phyloP scores from a whole-genome alignment of 2,797 vertebrate species.

The Linurgus olivaceus region DNA sequence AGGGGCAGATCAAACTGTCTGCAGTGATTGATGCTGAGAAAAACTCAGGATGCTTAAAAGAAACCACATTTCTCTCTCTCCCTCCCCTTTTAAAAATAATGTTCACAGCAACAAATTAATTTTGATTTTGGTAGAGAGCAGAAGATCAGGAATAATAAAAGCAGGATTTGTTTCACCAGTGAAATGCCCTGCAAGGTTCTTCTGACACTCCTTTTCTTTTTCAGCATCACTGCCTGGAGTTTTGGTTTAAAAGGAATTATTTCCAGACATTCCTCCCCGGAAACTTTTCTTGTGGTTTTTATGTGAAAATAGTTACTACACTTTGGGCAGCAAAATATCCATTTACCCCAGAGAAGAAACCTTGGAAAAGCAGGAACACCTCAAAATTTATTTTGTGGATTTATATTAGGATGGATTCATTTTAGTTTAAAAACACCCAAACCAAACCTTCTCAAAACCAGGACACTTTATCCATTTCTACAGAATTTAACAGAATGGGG shows the following conservation, averaged over 20 bases:
- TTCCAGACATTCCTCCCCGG: slow-evolving; percentile 42
- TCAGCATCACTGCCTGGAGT: background rate
- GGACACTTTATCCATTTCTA: background rate
- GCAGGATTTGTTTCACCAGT: background rate
- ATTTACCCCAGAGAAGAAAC: background rate
- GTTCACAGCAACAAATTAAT: background rate
- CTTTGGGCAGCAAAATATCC: background rate
- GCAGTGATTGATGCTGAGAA: background rate
- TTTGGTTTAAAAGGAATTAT: slow-evolving; percentile 25
- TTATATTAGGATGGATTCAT: background rate
- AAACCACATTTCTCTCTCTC: background rate
- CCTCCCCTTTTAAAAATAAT: background rate
- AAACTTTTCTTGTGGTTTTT: background rate
- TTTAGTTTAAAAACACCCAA: background rate
- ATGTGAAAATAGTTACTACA: background rate
- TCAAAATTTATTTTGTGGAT: background rate
- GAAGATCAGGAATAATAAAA: slow-evolving; percentile 26
- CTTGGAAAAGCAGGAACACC: background rate
- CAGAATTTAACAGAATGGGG: background rate
- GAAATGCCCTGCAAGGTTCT: slow-evolving; percentile 1
- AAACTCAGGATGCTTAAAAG: background rate
- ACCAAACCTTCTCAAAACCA: background rate
- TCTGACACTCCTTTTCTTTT: background rate
- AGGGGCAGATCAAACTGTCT: background rate
- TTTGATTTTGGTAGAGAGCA: background rate